Evolutionary conservation across 2,797 vertebrate genomes (phyloP).

Genomic region (Tapirus indicus): DNA sequence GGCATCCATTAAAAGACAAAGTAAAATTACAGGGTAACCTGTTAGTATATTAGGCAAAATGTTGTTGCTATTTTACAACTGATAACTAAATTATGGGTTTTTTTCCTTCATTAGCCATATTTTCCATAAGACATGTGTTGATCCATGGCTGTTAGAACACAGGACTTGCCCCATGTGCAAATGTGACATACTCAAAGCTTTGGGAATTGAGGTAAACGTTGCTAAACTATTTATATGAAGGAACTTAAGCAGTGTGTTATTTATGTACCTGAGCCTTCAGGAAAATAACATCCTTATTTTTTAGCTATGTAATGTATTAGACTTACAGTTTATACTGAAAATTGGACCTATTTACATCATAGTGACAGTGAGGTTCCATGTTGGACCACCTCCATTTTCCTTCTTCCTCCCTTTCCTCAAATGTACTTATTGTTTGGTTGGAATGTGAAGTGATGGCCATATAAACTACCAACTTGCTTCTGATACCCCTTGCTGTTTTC

Average conservation of each 20-base stretch:
- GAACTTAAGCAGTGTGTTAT: slow-evolving; percentile 36
- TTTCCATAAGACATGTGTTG: slow-evolving; percentile 96
- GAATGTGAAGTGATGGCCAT: slow-evolving; percentile 29
- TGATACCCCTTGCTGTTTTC: slow-evolving; percentile 23
- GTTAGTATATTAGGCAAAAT: neutral
- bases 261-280: slow-evolving; percentile 13
- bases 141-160: slow-evolving; percentile 96
- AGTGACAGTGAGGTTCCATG: neutral
- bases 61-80: slow-evolving; percentile 30
- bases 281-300: slow-evolving; percentile 45
- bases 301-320: neutral
- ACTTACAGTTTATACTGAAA: slow-evolving; percentile 38
- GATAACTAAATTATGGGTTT: slow-evolving; percentile 55
- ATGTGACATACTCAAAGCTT: slow-evolving; percentile 95
- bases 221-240: slow-evolving; percentile 42
- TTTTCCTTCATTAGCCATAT: slow-evolving; percentile 90
- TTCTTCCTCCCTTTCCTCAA: neutral
- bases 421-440: slow-evolving; percentile 21
- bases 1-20: slow-evolving; percentile 7
- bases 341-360: slow-evolving; percentile 18
- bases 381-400: slow-evolving; percentile 36
- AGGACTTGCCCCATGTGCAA: slow-evolving; percentile 98
- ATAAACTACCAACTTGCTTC: slow-evolving; percentile 14
- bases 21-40: slow-evolving; percentile 1
- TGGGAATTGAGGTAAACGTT: slow-evolving; percentile 92